Percentiles rank a stretch among this genome's conserved stretches.
Evolutionary conservation across 2,888 invertebrate genomes (phyloP).

Genomic region (Platerodrilus igneus): DNA sequence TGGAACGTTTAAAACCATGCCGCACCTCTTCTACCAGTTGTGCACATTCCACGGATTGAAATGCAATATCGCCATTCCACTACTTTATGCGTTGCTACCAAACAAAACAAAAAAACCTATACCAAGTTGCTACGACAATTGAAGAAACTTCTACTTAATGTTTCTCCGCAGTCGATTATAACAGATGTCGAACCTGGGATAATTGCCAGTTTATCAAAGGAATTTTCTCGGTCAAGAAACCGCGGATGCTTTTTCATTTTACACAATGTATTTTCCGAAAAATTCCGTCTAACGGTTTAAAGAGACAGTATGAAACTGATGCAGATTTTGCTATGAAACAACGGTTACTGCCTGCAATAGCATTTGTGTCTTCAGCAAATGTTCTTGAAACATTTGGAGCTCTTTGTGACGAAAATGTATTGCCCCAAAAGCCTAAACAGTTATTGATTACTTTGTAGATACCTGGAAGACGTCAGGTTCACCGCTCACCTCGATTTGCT

Average conservation of each 20-base stretch:
- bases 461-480: too few relatives aligned
- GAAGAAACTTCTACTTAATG: conserved; percentile 8
- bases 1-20: conserved; percentile 26
- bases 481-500: too few relatives aligned
- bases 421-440: too few relatives aligned
- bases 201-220: conserved; percentile 13
- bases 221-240: conserved; percentile 11
- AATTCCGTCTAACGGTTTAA: conserved; percentile 15
- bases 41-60: conserved; percentile 25
- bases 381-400: too few relatives aligned
- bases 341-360: not conserved
- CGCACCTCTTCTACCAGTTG: conserved; percentile 24
- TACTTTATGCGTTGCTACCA: conserved; percentile 22
- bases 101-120: conserved; percentile 19
- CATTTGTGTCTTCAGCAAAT: too few relatives aligned
- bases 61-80: conserved; percentile 16
- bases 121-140: conserved; percentile 8
- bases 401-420: too few relatives aligned
- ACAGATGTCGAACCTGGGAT: conserved; percentile 15
- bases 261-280: conserved; percentile 20
- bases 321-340: conserved; percentile 16
- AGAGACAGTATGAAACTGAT: conserved; percentile 13
- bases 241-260: conserved; percentile 25
- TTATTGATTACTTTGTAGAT: too few relatives aligned
- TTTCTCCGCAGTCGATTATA: conserved; percentile 10